Evolutionary conservation across 92 coral and sea anemone species (phyloP), one percentile per base, ranked within the genome.

Genomic region (Epizoanthus scotinus): DNA sequence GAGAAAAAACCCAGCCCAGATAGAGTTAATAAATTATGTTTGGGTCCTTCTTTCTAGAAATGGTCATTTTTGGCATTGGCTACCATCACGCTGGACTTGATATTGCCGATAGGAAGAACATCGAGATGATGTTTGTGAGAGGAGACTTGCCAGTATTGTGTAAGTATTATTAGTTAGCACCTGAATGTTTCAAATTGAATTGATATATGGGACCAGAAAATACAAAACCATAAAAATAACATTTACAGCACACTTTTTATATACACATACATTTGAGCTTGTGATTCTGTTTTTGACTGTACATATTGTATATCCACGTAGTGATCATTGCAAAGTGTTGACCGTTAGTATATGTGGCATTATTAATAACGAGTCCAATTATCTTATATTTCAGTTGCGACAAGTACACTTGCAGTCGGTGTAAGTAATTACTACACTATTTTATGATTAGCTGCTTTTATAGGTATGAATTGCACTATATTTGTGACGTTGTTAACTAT

Each of bases 81-180:
- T 96, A 96, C 74, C 99, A 96, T 67, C 99, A 96, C 58, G 99
- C 99, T 25, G 98, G 99, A n/a, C 83, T 96, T 64, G 99, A 96
- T 70, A 75, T 81, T 6, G 72, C 92, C 21, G 99, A 96, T 73
- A 84, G 99, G 52, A 94, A 90, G 52, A 85, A 75, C 19, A 78
- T 93, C 40, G 99, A 96, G 67, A 53, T 91, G 50, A 77, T 91
- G 93, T 96, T 96, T 57, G 78, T 92, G 9, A 93, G 88, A 79
- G 99, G 99, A 24, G 99, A 96, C 74, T 86, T 96, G 10, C 98
- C 99, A 5, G 99, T 96, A 29, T 77, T 96, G 26, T 96, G 99
- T 96, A 86, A 87, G 91, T 73, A 71, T 26, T 74, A 22, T 28
- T 21, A 34, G 40, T 3, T 1, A 0, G 6, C 40, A 34, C 40